These are phyloP conservation scores for Typhlichthys subterraneus DNA, from an alignment of 2,797 vertebrate genomes.

Conservation along the genomic window DNA sequence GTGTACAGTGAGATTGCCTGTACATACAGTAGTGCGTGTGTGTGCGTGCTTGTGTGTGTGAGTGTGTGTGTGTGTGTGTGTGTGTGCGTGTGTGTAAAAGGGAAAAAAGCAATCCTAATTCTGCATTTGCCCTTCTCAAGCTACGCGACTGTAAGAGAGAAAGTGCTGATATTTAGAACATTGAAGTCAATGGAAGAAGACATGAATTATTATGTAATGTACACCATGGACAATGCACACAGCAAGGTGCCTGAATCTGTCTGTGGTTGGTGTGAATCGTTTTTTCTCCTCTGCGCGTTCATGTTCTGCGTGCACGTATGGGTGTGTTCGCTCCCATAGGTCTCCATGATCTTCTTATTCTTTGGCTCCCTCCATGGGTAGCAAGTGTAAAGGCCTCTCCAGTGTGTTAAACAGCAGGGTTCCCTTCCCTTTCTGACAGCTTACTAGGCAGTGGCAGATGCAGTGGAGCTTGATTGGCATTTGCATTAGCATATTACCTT, in stretches of 20 bases:
- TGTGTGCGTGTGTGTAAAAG: slow-evolving; percentile 9
- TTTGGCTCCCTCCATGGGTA: slow-evolving; percentile 75
- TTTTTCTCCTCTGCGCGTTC: slow-evolving; percentile 42
- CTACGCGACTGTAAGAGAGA: slow-evolving; percentile 46
- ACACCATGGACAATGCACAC: slow-evolving; percentile 14
- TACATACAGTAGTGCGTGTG: slow-evolving; percentile 8
- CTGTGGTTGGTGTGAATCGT: slow-evolving; percentile 26
- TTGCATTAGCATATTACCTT: not conserved
- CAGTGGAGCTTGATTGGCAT: not conserved
- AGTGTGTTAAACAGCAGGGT: not conserved
- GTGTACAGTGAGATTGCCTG: not conserved
- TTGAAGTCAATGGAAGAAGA: slow-evolving; percentile 34
- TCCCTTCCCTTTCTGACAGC: too few relatives aligned
- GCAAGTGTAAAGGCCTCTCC: slow-evolving; percentile 26
- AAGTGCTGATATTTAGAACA: slow-evolving; percentile 52
- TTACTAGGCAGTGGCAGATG: too few relatives aligned
- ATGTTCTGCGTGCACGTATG: slow-evolving; percentile 25
- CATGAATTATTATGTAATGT: not conserved
- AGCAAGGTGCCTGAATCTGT: slow-evolving; percentile 41
- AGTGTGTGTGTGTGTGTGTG: slow-evolving; percentile 12
- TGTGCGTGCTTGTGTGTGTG: slow-evolving; percentile 12
- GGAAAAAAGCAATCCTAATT: not conserved
- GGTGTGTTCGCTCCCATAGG: slow-evolving; percentile 55
- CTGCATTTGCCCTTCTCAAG: too few relatives aligned
- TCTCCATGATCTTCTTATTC: slow-evolving; percentile 50